A percentile compares a stretch with the other conserved stretches of the same genome.
These are phyloP conservation scores for Archivesica marissinica DNA, from an alignment of 1,140 invertebrate genomes.

Conservation along the genomic window DNA sequence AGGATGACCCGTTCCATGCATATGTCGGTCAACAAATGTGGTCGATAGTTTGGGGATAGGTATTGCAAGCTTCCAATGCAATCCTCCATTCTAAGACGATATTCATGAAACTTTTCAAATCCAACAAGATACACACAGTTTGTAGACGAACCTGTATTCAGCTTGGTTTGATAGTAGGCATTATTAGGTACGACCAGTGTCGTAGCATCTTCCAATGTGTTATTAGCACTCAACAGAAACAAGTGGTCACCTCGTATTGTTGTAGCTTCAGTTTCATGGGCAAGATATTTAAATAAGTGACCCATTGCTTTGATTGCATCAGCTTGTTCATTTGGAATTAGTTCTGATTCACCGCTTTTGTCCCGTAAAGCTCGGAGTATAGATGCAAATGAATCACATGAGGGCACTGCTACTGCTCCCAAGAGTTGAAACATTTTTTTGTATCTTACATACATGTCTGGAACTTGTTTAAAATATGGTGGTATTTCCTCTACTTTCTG, in stretches of 20 bases:
- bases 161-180: neutral
- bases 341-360: neutral
- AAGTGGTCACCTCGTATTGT: neutral
- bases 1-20: constrained; percentile 67
- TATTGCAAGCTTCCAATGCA: constrained; percentile 29
- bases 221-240: neutral
- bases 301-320: constrained; percentile 4
- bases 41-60: constrained; percentile 60
- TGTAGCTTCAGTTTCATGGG: neutral
- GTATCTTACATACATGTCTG: constrained; percentile 66
- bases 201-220: neutral
- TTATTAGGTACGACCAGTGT: neutral
- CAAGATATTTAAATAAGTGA: neutral
- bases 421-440: constrained; percentile 70
- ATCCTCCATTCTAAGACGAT: neutral
- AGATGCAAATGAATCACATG: constrained; percentile 64
- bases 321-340: neutral
- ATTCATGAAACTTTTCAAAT: neutral
- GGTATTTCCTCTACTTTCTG: constrained; percentile 65
- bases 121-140: neutral
- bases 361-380: constrained; percentile 57
- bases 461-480: constrained; percentile 68
- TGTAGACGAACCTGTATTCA: neutral
- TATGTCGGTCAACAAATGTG: constrained; percentile 65
- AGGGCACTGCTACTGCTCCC: constrained; percentile 61